Base-by-base conservation (phyloP, 1,140 invertebrate species). In the Eupeodes corollae region DNA sequence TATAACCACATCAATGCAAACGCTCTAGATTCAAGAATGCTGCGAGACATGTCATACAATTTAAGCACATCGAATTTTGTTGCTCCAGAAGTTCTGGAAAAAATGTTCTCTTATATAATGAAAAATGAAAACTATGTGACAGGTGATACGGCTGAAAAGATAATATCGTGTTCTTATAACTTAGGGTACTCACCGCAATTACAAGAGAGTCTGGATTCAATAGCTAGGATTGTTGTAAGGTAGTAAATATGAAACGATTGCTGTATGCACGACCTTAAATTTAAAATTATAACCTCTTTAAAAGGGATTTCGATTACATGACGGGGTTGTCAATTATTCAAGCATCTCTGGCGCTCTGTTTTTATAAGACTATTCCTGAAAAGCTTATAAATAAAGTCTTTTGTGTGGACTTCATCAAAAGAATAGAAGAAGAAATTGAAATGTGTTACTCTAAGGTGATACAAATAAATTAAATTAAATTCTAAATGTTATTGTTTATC, bases 361-460 rank as follows among this genome's bases (percentile, higher is more conserved):
- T 65, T 50, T 75, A 71, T 47, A 67, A 73, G 48, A 48, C 52
- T 12, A 61, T 77, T 45, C 65, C 72, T 5, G 62, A 67, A 18
- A 55, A 66, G 34, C 55, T 77, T 8, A 61, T 78, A 13, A 66
- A 73, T 54, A 58, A 68, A 49, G 69, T 77, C 16, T 78, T 78
- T 52, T 74, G 69, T 47, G 69, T 73, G 2, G 66, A 70, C 44
- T 78, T 77, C 49, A 68, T 78, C 47, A 72, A 77, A 44, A 67
- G 71, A 48, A 54, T 77, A 9, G 75, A 78, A 46, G 56, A 68
- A 12, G 75, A 77, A 56, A 63, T 77, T 46, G 59, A 67, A 35
- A 65, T 68, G 47, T 73, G 71, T 47, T 75, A 74, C 51, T 72
- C 66, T 6, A 74, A 70, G 53, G 70, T 71, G 8, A 5, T 26